These are phyloP conservation scores for Acropternis orthonyx DNA, from an alignment of 2,797 vertebrate genomes.

Conservation along the genomic window DNA sequence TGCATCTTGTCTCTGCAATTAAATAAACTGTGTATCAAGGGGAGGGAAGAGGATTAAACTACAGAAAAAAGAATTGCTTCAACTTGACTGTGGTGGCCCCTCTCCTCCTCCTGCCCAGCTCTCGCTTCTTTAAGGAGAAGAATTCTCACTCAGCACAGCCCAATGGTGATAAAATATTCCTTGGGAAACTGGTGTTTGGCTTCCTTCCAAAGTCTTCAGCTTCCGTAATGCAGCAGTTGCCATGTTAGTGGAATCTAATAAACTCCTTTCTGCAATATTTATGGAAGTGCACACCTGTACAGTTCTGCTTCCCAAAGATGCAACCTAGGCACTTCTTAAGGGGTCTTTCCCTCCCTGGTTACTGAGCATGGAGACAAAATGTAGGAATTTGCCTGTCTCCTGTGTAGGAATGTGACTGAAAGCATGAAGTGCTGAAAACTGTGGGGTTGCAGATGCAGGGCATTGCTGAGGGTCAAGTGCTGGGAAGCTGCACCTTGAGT, in stretches of 20 bases:
- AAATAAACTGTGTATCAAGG: constrained; percentile 43
- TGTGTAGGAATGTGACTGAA: rapidly evolving
- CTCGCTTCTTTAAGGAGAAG: neutral
- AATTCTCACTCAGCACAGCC: neutral
- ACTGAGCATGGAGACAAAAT: neutral
- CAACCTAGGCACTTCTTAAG: constrained; percentile 4
- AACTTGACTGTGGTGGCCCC: constrained; percentile 28
- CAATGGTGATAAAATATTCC: neutral
- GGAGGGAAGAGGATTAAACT: constrained; percentile 58
- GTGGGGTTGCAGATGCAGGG: neutral
- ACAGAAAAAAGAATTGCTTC: constrained; percentile 34
- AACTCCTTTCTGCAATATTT: constrained; percentile 17
- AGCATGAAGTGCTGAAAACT: rapidly evolving
- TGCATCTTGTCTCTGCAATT: constrained; percentile 46
- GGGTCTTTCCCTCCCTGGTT: neutral
- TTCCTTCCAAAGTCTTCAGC: neutral
- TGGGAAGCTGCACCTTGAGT: rapidly evolving
- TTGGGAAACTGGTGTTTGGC: neutral
- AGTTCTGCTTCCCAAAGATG: neutral
- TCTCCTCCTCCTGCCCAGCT: neutral
- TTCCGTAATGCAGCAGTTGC: constrained; percentile 31
- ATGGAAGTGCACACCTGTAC: constrained; percentile 31
- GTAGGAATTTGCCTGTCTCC: neutral
- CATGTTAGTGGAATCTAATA: constrained; percentile 30
- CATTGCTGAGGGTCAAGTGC: rapidly evolving